These are phyloP conservation scores for Zygaena filipendulae DNA, from an alignment of 2,888 invertebrate species.

Conservation along the genomic window DNA sequence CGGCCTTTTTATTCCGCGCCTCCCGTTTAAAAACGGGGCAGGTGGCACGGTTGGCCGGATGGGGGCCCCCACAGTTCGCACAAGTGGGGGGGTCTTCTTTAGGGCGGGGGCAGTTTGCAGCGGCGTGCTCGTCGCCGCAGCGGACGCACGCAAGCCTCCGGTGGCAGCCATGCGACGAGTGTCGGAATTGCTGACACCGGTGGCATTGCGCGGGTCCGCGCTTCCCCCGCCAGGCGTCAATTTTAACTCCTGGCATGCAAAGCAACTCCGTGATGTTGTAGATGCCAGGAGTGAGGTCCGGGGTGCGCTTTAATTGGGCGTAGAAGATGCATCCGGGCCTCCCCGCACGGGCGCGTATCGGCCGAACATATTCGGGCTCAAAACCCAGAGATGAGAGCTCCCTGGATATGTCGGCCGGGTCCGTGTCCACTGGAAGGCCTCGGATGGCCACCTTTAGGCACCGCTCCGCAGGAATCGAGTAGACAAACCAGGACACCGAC, in stretches of 20 bases:
- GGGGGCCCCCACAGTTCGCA: too few relatives aligned
- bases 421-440: neutral
- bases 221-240: too few relatives aligned
- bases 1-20: too few relatives aligned
- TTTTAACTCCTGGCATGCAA: slow-evolving; percentile 5
- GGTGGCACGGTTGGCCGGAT: too few relatives aligned
- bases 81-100: too few relatives aligned
- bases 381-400: neutral
- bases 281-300: slow-evolving; percentile 5
- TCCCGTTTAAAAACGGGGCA: too few relatives aligned
- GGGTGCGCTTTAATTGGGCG: slow-evolving; percentile 1
- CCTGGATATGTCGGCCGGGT: neutral
- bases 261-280: slow-evolving; percentile 8
- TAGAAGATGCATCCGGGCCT: slow-evolving; percentile 11
- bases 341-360: slow-evolving; percentile 4
- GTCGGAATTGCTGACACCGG: too few relatives aligned
- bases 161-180: too few relatives aligned
- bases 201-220: too few relatives aligned
- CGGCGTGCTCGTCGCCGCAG: too few relatives aligned
- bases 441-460: slow-evolving; percentile 11
- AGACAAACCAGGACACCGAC: slow-evolving; percentile 12
- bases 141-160: too few relatives aligned
- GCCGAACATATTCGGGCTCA: neutral
- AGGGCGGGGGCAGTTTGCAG: too few relatives aligned
- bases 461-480: slow-evolving; percentile 8